A percentile compares a stretch with the other conserved stretches of the same genome.
These are phyloP conservation scores for Saturnia pavonia DNA, from an alignment of 2,888 invertebrate genomes.

Conservation along the genomic window DNA sequence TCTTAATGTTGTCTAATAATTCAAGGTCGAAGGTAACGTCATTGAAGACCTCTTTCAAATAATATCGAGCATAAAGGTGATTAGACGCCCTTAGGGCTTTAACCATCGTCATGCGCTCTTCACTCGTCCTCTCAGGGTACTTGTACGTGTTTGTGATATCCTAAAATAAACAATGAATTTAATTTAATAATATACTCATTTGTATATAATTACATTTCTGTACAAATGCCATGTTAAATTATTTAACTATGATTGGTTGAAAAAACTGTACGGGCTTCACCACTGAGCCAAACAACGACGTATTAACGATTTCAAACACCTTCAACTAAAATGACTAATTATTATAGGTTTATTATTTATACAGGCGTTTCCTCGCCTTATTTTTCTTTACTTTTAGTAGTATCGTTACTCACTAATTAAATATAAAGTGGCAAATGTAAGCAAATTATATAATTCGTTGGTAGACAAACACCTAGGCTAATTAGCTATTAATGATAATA, in stretches of 20 bases:
- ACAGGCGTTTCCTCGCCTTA: neutral
- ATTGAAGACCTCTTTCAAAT: slow-evolving; percentile 94
- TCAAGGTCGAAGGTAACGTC: slow-evolving; percentile 93
- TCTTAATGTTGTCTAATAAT: slow-evolving; percentile 91
- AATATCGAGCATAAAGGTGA: slow-evolving; percentile 92
- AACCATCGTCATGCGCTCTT: slow-evolving; percentile 92
- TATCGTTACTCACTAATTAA: neutral
- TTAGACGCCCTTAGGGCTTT: slow-evolving; percentile 91
- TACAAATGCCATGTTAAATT: no score
- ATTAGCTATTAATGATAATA: neutral
- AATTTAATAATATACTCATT: neutral
- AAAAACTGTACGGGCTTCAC: neutral
- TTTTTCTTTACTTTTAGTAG: neutral
- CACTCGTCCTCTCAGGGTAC: slow-evolving; percentile 88
- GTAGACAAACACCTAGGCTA: no score
- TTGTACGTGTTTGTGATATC: slow-evolving; percentile 93
- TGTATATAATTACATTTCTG: no score
- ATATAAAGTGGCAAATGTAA: neutral
- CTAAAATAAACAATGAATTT: slow-evolving; percentile 39
- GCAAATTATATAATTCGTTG: neutral
- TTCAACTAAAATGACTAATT: neutral
- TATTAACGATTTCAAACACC: neutral
- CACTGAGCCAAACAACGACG: neutral
- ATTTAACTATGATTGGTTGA: neutral
- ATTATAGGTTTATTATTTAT: neutral